Conservation (phyloP, 2,888 invertebrate species). For the Diaphora mendica region DNA sequence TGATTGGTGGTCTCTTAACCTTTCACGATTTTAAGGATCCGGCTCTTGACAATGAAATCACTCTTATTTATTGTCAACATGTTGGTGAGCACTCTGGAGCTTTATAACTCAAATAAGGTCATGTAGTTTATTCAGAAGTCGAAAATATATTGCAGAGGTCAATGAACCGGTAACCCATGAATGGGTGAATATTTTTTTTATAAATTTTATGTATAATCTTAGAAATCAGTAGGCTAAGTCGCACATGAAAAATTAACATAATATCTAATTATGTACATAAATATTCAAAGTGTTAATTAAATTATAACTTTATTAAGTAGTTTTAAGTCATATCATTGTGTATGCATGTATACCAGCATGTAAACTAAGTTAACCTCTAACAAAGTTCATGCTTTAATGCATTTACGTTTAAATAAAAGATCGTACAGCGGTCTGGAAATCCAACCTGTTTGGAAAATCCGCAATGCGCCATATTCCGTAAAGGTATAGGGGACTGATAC, state of each 20-base stretch:
- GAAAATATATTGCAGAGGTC: background rate
- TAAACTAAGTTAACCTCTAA: slow-evolving; percentile 15
- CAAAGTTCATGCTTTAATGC: slow-evolving; percentile 39
- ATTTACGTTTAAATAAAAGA: slow-evolving; percentile 49
- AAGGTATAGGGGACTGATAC: slow-evolving; percentile 3
- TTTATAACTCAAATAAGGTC: background rate
- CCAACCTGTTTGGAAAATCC: slow-evolving; percentile 27
- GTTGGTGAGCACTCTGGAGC: background rate
- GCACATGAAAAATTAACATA: background rate
- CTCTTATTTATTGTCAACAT: background rate
- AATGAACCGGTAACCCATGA: background rate
- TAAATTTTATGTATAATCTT: background rate
- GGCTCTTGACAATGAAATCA: background rate
- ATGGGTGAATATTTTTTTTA: background rate
- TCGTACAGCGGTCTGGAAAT: slow-evolving; percentile 30
- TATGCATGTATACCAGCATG: slow-evolving; percentile 7
- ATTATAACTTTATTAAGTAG: background rate
- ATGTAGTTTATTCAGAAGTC: background rate
- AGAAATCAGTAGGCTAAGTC: background rate
- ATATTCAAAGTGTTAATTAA: background rate
- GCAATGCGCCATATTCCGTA: slow-evolving; percentile 41
- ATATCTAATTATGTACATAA: background rate
- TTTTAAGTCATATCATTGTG: background rate
- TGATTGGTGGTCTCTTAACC: background rate
- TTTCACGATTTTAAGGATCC: background rate